A percentile compares a stretch with the other conserved stretches of the same genome.
Conservation (phyloP, 2,113 vertebrate species). For the Rhegmatorhina hoffmannsi region DNA sequence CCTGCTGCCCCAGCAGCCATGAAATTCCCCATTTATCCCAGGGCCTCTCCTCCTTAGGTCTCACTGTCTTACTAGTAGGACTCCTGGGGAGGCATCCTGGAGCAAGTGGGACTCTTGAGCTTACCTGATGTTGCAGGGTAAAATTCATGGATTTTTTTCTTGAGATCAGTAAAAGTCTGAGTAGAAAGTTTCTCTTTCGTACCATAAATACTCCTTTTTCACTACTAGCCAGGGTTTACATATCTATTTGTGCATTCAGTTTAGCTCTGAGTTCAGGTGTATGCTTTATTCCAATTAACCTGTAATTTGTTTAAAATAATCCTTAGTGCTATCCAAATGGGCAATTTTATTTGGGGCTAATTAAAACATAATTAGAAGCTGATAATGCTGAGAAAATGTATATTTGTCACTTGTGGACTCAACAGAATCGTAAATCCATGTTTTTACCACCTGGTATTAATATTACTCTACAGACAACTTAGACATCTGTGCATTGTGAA, state of each 20-base stretch:
- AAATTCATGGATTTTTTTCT: background rate
- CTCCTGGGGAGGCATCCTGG: background rate
- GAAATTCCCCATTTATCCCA: background rate
- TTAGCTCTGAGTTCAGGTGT: background rate
- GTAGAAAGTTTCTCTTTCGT: background rate
- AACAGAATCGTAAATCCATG: background rate
- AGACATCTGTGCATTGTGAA: conserved; percentile 50
- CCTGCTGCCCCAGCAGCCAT: background rate
- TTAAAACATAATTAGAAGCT: conserved; percentile 31
- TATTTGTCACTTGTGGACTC: background rate
- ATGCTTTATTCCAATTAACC: background rate
- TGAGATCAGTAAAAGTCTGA: background rate
- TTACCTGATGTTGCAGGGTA: background rate
- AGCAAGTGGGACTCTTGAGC: background rate
- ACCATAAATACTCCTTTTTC: background rate
- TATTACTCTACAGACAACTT: conserved; percentile 44
- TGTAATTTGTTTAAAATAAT: conserved; percentile 11
- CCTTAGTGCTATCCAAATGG: background rate
- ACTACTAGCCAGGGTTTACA: background rate
- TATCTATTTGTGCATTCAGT: background rate
- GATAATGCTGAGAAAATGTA: background rate
- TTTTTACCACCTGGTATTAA: conserved; percentile 33
- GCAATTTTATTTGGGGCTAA: background rate
- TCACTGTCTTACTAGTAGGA: background rate
- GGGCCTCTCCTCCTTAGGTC: background rate